Evolutionary conservation across 2,888 invertebrate genomes (phyloP).

Genomic region (Hoplodrina blanda): DNA sequence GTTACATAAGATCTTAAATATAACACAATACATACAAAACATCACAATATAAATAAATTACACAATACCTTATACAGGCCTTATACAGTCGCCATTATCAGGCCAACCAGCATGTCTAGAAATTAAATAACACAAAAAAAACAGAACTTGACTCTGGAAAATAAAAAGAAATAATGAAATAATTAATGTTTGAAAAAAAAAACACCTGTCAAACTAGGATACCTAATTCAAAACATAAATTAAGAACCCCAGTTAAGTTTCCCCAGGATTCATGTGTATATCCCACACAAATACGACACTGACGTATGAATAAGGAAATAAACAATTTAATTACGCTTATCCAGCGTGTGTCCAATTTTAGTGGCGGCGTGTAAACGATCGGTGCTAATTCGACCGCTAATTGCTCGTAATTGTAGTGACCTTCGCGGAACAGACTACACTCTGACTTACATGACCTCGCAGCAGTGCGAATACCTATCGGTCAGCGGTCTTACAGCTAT

Average conservation of each 20-base stretch:
- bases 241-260: neutral
- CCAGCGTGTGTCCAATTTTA: conserved; percentile 58
- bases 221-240: too few species aligned
- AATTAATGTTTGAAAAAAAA: too few species aligned
- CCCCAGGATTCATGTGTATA: neutral
- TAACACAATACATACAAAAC: too few species aligned
- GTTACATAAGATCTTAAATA: too few species aligned
- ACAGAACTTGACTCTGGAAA: too few species aligned
- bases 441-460: conserved; percentile 43
- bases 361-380: conserved; percentile 52
- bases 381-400: conserved; percentile 68
- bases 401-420: conserved; percentile 71
- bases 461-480: conserved; percentile 16
- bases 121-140: too few species aligned
- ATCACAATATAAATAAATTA: too few species aligned
- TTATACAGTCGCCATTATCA: too few species aligned
- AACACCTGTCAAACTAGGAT: too few species aligned
- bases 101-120: too few species aligned
- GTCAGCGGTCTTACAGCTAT: conserved; percentile 16
- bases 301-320: conserved; percentile 58
- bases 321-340: conserved; percentile 67
- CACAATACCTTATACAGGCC: too few species aligned
- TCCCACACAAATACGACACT: conserved; percentile 7
- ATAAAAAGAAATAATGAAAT: too few species aligned
- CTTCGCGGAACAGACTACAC: conserved; percentile 58